Evolutionary conservation across 2,113 vertebrate genomes (phyloP).

Genomic region (Candoia aspera): DNA sequence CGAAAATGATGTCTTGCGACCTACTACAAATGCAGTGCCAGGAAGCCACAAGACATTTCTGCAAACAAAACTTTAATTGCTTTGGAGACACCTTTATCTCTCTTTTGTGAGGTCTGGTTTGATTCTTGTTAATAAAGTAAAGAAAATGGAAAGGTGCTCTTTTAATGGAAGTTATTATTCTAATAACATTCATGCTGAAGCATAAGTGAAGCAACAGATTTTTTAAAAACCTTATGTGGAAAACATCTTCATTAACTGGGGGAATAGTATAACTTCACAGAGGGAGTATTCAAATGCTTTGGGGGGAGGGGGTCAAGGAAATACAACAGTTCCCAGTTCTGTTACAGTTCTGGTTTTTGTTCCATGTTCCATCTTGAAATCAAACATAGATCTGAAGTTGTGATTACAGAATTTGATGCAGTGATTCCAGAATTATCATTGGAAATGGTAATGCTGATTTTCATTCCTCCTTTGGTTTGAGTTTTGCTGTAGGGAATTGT

Average conservation of each 20-base stretch:
- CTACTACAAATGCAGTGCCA: background rate
- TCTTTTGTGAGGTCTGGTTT: background rate
- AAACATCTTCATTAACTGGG: background rate
- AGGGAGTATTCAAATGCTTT: background rate
- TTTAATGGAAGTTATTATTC: background rate
- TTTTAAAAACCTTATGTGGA: background rate
- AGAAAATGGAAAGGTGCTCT: background rate
- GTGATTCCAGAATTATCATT: no score
- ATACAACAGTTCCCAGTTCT: background rate
- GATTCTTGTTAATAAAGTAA: background rate
- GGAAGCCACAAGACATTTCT: background rate
- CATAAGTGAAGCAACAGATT: background rate
- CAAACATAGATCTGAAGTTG: background rate
- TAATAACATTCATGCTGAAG: background rate
- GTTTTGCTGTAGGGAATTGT: no score
- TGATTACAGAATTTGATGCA: background rate
- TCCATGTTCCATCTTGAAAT: background rate
- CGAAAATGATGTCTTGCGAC: background rate
- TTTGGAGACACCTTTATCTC: background rate
- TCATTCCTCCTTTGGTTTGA: no score
- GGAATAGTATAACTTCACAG: background rate
- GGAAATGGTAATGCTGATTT: no score
- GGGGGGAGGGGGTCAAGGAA: no score
- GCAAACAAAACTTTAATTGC: background rate
- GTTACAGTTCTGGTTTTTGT: background rate